Conservation (phyloP, 64 coral and sea anemone species). For the Anthopleura sola region DNA sequence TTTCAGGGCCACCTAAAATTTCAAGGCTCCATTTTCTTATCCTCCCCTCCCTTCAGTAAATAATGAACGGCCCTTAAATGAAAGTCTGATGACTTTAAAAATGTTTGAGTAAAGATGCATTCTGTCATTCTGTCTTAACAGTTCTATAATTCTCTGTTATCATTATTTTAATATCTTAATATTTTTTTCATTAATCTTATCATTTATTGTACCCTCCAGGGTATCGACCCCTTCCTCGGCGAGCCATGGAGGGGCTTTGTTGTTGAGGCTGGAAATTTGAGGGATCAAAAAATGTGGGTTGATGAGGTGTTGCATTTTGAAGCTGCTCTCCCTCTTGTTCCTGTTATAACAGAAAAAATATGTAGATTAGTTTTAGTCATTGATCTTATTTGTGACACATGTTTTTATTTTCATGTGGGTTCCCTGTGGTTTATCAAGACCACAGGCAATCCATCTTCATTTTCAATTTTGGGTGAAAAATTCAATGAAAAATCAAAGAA, state of each 20-base stretch:
- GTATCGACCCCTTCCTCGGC: not conserved
- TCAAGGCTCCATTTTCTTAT: too few relatives aligned
- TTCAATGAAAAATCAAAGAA: not conserved
- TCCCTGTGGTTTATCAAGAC: not conserved
- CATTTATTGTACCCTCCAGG: not conserved
- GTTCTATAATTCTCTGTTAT: not conserved
- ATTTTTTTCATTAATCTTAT: not conserved
- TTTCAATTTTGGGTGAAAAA: too few relatives aligned
- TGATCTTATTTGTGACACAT: too few relatives aligned
- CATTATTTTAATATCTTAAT: not conserved
- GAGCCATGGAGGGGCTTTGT: not conserved
- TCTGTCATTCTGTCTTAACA: not conserved
- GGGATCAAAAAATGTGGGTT: not conserved
- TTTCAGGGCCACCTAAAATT: too few relatives aligned
- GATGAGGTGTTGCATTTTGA: not conserved
- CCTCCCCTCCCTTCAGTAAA: too few relatives aligned
- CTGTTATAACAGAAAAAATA: not conserved
- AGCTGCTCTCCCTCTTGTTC: not conserved
- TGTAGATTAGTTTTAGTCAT: not conserved
- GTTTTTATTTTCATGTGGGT: not conserved
- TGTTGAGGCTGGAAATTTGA: not conserved
- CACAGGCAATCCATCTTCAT: not conserved
- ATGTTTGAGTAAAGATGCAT: not conserved
- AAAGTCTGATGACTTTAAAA: not conserved
- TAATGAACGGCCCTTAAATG: too few relatives aligned